Evolutionary conservation across 1,140 invertebrate genomes (phyloP), one percentile per base, ranked within the genome.

Genomic region (Ridgeia piscesae): DNA sequence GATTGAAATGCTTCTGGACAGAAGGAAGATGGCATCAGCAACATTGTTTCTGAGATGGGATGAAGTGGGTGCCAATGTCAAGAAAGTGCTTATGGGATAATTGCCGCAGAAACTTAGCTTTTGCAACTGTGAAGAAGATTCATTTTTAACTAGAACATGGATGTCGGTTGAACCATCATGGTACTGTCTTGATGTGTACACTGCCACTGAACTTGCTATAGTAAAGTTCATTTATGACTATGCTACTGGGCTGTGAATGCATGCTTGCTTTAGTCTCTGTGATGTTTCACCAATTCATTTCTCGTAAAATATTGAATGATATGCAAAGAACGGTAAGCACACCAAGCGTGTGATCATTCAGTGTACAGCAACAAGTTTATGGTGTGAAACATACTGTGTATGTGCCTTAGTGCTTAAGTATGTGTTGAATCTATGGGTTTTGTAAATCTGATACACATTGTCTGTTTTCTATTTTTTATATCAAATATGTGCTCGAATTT

Each of bases 31-130:
- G n/a, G n/a, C n/a, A n/a, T n/a, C n/a, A n/a, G n/a, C n/a, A n/a
- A n/a, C n/a, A n/a, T n/a, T 42, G 42, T 11, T 42, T 42, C 42
- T 42, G 33, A 94, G 94, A 35, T 95, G 95, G 89, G 34, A 27
- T 17, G 14, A 31, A 77, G 2, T 17, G 58, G 58, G 58, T 77
- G 58, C 27, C 17, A 77, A 77, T 17, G 58, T 27, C 58, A 77
- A 31, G 27, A 77, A 8, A 31, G 8, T 77, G 58, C 58, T 21
- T 21, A 8, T 21, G 58, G 58, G 17, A 21, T 77, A 77, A 21
- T 31, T 77, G 58, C 17, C 27, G 58, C 58, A 77, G 17, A 77
- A 17, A 21, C 58, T 77, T 77, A 77, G 27, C 27, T 77, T 4
- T 77, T 77, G 58, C 27, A 21, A 77, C 17, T 21, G 27, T 77